These are phyloP conservation scores for Raja brachyura DNA, from an alignment of 2,113 vertebrate genomes.

Conservation along the genomic window DNA sequence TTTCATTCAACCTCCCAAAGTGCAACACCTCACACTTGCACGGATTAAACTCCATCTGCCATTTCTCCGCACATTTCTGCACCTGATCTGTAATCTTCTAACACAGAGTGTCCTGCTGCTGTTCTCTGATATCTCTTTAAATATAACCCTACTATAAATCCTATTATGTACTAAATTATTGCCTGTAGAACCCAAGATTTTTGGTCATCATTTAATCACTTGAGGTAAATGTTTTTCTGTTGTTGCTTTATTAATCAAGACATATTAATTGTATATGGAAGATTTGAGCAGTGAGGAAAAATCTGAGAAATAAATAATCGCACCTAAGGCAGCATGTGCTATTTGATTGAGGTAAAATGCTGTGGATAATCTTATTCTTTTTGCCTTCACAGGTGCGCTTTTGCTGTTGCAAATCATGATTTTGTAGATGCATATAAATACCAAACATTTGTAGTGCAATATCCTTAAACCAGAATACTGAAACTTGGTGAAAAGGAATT, in stretches of 20 bases:
- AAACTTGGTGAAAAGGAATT: neutral
- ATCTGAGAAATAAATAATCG: neutral
- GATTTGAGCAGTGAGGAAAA: neutral
- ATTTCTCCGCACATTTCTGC: neutral
- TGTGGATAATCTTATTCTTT: neutral
- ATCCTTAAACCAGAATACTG: slow-evolving; percentile 57
- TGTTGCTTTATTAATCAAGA: neutral
- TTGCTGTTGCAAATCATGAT: slow-evolving; percentile 85
- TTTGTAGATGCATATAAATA: slow-evolving; percentile 94
- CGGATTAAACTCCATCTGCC: no score
- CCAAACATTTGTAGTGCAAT: slow-evolving; percentile 94
- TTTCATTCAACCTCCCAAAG: no score
- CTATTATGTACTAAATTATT: neutral
- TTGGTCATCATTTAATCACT: neutral
- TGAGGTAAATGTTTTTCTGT: neutral
- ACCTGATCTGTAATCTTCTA: neutral
- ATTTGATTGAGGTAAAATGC: neutral
- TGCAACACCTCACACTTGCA: no score
- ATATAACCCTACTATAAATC: neutral
- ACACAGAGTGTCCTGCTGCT: neutral
- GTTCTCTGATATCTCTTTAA: neutral
- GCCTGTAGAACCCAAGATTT: neutral
- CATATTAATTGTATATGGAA: neutral
- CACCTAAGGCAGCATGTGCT: neutral
- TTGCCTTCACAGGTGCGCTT: slow-evolving; percentile 73